Conservation (phyloP, 2,113 vertebrate species). For the Natator depressus region DNA sequence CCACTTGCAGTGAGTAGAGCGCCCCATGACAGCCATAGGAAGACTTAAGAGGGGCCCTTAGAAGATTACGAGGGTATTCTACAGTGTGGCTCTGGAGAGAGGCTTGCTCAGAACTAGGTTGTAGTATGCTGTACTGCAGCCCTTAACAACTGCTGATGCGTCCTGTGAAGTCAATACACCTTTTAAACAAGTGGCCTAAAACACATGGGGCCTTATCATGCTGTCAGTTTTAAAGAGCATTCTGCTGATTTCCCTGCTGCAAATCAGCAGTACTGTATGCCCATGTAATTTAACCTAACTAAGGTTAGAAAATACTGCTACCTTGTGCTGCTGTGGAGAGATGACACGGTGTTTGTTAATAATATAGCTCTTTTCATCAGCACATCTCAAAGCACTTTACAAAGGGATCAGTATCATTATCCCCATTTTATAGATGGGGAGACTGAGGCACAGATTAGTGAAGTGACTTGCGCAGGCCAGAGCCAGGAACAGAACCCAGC, state of each 20-base stretch:
- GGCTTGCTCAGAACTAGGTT: not conserved
- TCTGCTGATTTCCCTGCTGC: not conserved
- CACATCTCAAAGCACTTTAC: not conserved
- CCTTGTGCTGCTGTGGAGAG: not conserved
- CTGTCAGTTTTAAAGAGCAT: not conserved
- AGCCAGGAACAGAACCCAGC: no score
- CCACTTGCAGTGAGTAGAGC: no score
- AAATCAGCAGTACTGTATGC: no score
- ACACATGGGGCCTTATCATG: not conserved
- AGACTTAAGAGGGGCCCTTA: not conserved
- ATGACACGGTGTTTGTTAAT: not conserved
- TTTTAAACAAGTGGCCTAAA: not conserved
- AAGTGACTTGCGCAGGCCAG: no score
- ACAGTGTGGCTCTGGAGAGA: not conserved
- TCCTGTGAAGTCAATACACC: not conserved
- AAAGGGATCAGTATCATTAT: not conserved
- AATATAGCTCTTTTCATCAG: not conserved
- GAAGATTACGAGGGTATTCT: not conserved
- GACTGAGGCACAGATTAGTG: no score
- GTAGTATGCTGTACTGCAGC: no score
- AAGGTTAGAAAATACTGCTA: not conserved
- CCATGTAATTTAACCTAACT: not conserved
- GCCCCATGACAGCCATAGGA: not conserved
- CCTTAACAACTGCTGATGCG: not conserved
- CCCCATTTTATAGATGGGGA: no score